Evolutionary conservation across 2,888 invertebrate genomes (phyloP), one percentile per base, ranked within the genome.

Genomic region (Drosophila monieri): DNA sequence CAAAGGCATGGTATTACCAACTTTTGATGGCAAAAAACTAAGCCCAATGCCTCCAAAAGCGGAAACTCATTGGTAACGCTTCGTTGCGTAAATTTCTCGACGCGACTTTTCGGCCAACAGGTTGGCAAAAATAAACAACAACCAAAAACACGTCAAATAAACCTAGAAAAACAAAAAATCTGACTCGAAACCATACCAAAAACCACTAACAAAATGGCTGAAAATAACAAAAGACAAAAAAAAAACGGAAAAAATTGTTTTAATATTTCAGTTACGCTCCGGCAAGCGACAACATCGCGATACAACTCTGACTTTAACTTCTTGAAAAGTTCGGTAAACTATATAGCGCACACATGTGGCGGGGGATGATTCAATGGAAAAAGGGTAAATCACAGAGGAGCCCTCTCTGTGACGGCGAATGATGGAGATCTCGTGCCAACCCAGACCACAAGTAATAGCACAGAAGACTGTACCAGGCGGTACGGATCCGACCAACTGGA

Each of bases 21-120:
- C 37, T 12, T 51, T n/a, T 35, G 51, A 18, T 46, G 52, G 41
- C 68, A 70, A 77, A 35, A 74, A 69, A 79, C 77, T 85, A 81
- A 85, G 81, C 83, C 84, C 80, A 75, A 65, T 65, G 55, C 66
- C 67, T 53, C 76, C 73, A 76, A 78, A 85, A 88, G 81, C 89
- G 90, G 91, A 91, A 91, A 90, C 86, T 88, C 89, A 90, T 90
- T 89, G 88, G 90, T 80, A 89, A 90, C 90, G 91, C 90, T 90
- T 89, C 90, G 91, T 80, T 91, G 90, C 78, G 77, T 85, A 80
- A 78, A 84, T 88, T 84, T 85, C 73, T 76, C 72, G 60, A 73
- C 66, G 71, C 71, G 69, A 77, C 76, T 77, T 81, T 81, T 81
- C 67, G 75, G 79, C 76, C 81, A 85, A 81, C 81, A 81, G 79